A percentile compares a stretch with the other conserved stretches of the same genome.
Conservation (phyloP, 2,888 invertebrate species). For the Ophion ventricosus region DNA sequence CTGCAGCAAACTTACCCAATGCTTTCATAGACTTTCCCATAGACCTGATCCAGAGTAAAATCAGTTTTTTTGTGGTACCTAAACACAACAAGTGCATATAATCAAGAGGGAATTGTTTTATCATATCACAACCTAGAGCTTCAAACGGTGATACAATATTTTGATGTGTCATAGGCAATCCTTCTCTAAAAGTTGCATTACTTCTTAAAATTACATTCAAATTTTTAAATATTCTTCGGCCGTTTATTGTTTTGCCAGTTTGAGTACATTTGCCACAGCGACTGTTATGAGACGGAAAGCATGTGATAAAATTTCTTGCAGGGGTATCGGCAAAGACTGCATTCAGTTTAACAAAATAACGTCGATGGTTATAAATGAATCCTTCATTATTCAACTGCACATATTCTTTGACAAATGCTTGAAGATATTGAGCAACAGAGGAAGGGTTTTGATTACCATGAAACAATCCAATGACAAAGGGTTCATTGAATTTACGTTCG, state of each 20-base stretch:
- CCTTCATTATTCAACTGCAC: constrained; percentile 11
- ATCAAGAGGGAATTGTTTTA: constrained; percentile 52
- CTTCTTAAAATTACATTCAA: constrained; percentile 33
- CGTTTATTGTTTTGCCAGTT: constrained; percentile 10
- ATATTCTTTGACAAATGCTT: constrained; percentile 35
- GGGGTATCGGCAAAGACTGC: constrained; percentile 49
- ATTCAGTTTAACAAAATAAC: constrained; percentile 9
- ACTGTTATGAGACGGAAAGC: constrained; percentile 48
- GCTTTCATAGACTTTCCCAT: constrained; percentile 18
- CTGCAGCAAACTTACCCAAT: not conserved
- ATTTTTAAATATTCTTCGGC: constrained; percentile 47
- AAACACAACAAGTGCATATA: constrained; percentile 55
- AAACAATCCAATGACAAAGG: constrained; percentile 30
- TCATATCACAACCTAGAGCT: constrained; percentile 35
- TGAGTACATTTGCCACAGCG: constrained; percentile 49
- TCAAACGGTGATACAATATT: constrained; percentile 45
- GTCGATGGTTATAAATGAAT: constrained; percentile 31
- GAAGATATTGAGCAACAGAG: constrained; percentile 25
- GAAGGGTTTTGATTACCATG: constrained; percentile 38
- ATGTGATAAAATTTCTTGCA: constrained; percentile 48
- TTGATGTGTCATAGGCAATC: constrained; percentile 1
- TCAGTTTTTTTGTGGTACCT: constrained; percentile 43
- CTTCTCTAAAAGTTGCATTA: constrained; percentile 38
- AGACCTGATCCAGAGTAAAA: constrained; percentile 32
- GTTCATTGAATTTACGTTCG: constrained; percentile 4